Evolutionary conservation across 2,888 invertebrate species (phyloP).

Genomic region (Stomorhina lunata): DNA sequence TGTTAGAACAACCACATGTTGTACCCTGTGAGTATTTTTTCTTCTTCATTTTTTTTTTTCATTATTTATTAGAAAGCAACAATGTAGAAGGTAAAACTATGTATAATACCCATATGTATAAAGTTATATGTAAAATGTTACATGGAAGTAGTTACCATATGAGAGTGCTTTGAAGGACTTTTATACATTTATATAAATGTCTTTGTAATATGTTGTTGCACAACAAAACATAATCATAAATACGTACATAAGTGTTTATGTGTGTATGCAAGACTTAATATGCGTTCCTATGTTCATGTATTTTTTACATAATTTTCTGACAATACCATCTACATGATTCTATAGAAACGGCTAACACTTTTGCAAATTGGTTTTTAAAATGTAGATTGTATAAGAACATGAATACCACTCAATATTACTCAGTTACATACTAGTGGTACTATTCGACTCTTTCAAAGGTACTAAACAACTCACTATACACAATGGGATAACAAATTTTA

Average conservation of each 20-base stretch:
- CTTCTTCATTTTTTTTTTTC: background rate
- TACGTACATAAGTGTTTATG: conserved; percentile 8
- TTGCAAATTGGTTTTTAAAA: conserved; percentile 61
- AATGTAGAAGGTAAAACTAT: conserved; percentile 11
- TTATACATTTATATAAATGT: background rate
- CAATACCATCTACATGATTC: conserved; percentile 21
- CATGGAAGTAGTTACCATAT: no score
- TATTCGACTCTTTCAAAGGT: background rate
- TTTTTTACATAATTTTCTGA: background rate
- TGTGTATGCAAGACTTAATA: background rate
- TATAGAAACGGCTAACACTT: conserved; percentile 49
- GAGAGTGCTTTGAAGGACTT: background rate
- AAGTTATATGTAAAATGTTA: no score
- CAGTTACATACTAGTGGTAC: background rate
- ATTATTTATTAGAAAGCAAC: background rate
- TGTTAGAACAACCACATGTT: conserved; percentile 12
- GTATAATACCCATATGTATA: background rate
- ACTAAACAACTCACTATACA: background rate
- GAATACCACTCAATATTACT: conserved; percentile 6
- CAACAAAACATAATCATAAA: conserved; percentile 5
- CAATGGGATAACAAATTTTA: no score
- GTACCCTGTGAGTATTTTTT: background rate
- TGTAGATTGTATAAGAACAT: conserved; percentile 35
- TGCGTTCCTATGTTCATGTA: background rate
- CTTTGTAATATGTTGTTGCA: background rate